Evolutionary conservation across 2,888 invertebrate genomes (phyloP), one percentile per base, ranked within the genome.

Genomic region (Perithous albicinctus): DNA sequence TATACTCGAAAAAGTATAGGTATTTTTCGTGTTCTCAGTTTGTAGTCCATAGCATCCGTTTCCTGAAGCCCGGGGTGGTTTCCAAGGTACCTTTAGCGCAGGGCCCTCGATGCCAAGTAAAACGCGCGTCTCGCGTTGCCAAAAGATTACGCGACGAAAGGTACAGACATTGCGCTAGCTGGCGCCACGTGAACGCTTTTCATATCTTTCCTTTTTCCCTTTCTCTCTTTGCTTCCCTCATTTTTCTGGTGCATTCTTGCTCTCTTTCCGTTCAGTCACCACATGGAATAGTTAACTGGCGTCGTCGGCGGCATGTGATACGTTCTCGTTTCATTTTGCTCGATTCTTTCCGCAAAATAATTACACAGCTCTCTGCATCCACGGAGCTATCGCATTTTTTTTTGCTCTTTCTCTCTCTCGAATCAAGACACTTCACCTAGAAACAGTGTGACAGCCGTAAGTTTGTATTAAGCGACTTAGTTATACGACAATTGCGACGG

Each of bases 121-220:
- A 75, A 75, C 54, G 74, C 54, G 74, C 38, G 35, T 72, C 79
- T 61, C 66, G 56, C 38, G 41, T 69, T 85, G 83, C 85, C 85
- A 83, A 85, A 85, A 83, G 80, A 82, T 83, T 83, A 72, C 78
- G 75, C 64, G 72, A 78, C 80, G 78, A 80, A 80, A 76, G 79
- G 77, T 75, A 77, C 56, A 66, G 80, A 80, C 64, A 38, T 70
- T 38, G 70, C 63, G 72, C 74, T 75, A 29, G 54, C 38, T 63
- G 85, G 85, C 85, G 85, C 81, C 84, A 80, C 80, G 84, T 83
- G 82, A 77, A 77, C 75, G 80, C 72, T 77, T 74, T 82, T 35
- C 78, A 32, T 63, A 18, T 41, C 23, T 63, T 56, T 73, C 15
- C 48, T 51, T 35, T 54, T 56, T 48, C 61, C 67, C 38, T 67